Base-by-base conservation (phyloP, 2,113 vertebrate genomes). In the Hiodon alosoides region DNA sequence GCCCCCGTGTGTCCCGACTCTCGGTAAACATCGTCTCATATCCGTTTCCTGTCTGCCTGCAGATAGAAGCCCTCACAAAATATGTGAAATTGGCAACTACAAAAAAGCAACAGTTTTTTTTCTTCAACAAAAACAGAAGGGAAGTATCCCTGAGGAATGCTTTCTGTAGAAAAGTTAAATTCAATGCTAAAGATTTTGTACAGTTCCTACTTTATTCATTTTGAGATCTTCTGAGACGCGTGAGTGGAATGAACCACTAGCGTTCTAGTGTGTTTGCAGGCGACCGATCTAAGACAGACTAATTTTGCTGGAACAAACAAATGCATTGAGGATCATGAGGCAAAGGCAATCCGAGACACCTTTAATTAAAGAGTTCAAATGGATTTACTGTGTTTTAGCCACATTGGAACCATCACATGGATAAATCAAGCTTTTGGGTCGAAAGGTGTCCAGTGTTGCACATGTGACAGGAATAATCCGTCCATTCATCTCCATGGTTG, bases 391-490 rank as follows among this genome's bases (percentile, higher is more conserved):
- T 3, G 9, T 51, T 69, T 60, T 7, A 53, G 67, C 67, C 50
- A 17, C 51, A 5, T 67, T 52, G 67, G 74, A 47, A 51, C 14
- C 67, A 31, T 62, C 67, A 70, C 55, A 62, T 58, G 67, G 66
- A 76, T 70, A 76, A 76, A 69, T 76, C 74, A 60, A 46, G 74
- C 48, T 17, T 57, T 46, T 13, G 67, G 67, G n/a, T 61, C 48
- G 51, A 51, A 69, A 46, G 67, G 16, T 59, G 55, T 65, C 67
- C 74, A 8, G 51, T 7, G 50, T 52, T 61, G 67, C 48, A 58
- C 67, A 47, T 69, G 74, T 70, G 74, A 69, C 74, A 70, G 53
- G 67, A 76, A 67, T 76, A 76, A 76, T 76, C 67, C 74, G 53
- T 48, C 67, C 66, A 69, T 76, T 76, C 55, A 70, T 76, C 67